phyloP scores from a whole-genome alignment of 2,888 invertebrate genomes.

The Leptopterna dolabrata region DNA sequence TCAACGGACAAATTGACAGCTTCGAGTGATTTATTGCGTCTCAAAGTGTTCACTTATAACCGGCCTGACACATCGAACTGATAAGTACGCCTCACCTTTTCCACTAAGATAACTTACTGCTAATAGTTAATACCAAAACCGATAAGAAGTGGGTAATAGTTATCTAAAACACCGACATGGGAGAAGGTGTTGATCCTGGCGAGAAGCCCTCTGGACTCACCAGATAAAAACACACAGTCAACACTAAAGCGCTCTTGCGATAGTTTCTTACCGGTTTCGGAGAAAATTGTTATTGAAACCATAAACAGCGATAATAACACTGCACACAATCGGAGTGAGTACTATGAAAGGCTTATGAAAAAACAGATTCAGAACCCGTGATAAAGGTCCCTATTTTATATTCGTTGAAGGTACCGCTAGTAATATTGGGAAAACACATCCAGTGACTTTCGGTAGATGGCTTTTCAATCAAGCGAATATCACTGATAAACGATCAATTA shows the following conservation, averaged over 20 bases:
- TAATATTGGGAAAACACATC: neutral
- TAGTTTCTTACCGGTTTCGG: neutral
- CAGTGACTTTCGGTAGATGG: neutral
- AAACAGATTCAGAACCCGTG: neutral
- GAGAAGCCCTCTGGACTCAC: neutral
- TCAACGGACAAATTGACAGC: neutral
- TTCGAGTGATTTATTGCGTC: conserved; percentile 1
- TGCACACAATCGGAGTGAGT: neutral
- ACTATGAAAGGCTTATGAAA: neutral
- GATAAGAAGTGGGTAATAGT: neutral
- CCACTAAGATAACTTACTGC: neutral
- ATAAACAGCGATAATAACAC: neutral
- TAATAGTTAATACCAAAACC: neutral
- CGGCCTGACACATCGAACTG: neutral
- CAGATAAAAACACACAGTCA: neutral
- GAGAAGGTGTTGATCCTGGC: neutral
- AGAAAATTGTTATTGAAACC: neutral
- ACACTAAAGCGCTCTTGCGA: neutral
- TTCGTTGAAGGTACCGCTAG: neutral
- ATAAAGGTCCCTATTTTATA: neutral
- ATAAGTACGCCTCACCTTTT: neutral
- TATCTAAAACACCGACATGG: neutral
- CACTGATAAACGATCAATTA: too few species aligned
- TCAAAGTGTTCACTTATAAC: neutral
- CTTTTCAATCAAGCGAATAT: neutral